Base-by-base conservation (phyloP, 2,797 vertebrate genomes). In the Anabacerthia variegaticeps region DNA sequence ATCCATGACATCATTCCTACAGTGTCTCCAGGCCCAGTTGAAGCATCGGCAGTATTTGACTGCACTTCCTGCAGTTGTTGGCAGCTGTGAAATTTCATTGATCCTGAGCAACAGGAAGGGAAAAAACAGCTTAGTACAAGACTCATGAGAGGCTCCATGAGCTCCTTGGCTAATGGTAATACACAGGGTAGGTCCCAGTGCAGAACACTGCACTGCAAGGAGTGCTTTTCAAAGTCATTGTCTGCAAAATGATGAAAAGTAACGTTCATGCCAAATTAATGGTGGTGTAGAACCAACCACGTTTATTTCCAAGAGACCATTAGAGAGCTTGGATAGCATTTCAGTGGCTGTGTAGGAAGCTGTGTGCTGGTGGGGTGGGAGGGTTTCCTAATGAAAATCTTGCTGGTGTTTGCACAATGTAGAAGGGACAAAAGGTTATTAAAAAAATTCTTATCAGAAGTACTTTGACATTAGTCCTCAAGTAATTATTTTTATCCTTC, bases 401-500 rank as follows among this genome's bases (percentile, higher is more conserved):
- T 51, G 41, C 79, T 83, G 48, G 58, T 58, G 27, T 49, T 49
- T 87, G 86, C 56, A 90, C 49, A 75, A 12, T 80, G 76, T 69
- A 92, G 76, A 67, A 88, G 46, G 71, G 93, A 96, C 63, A 94
- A 84, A 94, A 80, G 91, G 91, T 92, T 83, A 44, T 72, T 73
- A 77, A 84, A 77, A 72, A 48, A 77, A 71, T 28, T 46, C 79
- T 95, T 94, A 96, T 87, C 92, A 69, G 71, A 88, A 96, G 85
- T 93, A 84, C 86, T 97, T 82, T 85, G 90, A 95, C 89, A 93
- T 96, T 62, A 95, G 91, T 96, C 75, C 89, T 96, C 75, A 81
- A 94, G 89, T 97, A 94, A 97, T 97, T 97, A 94, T 95, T 97
- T 97, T 97, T 97, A 97, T 93, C 94, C 96, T 97, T 97, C 96